Evolutionary conservation across 2,888 invertebrate genomes (phyloP), one percentile per base, ranked within the genome.

Genomic region (Volucella inflata): DNA sequence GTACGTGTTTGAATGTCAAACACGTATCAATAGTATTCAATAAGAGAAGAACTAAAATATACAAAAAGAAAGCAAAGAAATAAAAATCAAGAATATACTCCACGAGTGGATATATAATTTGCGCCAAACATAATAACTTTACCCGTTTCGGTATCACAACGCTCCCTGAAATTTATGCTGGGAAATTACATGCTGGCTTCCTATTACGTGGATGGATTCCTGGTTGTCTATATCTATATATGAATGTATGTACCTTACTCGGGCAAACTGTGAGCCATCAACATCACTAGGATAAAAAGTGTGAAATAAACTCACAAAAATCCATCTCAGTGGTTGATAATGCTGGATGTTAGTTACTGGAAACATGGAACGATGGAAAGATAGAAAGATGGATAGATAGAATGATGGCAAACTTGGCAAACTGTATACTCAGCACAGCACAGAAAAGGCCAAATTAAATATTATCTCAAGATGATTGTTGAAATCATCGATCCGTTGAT

Each of bases 391-490:
- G 9, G 59, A 67, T 6, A 38, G 59, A 30, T 36, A 70, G 36
- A 48, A 59, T n/a, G 65, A n/a, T 16, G 9, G n/a, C 17, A 46
- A 72, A 62, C 46, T 51, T 68, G 55, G 62, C 64, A 71, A 70
- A 77, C 60, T 62, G 77, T 60, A 21, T 67, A 62, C 57, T 75
- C 76, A 68, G 60, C 60, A 62, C 10, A 72, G 42, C 55, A 71
- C 40, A 60, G 44, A 75, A 64, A 59, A 50, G 59, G 51, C 44
- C 81, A 85, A 81, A 85, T 85, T 85, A 85, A 85, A 85, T 85
- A 85, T 85, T 85, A 85, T 85, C 81, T 81, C 85, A 72, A 87
- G 83, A 83, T 87, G 83, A 87, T 83, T 83, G 78, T 75, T 77
- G 70, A 74, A 87, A 87, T 82, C 75, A 71, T 83, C 79, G 83